A percentile compares a stretch with the other conserved stretches of the same genome.
These are phyloP conservation scores for Drosophila ercepeae DNA, from an alignment of 1,140 invertebrate genomes.

Conservation along the genomic window DNA sequence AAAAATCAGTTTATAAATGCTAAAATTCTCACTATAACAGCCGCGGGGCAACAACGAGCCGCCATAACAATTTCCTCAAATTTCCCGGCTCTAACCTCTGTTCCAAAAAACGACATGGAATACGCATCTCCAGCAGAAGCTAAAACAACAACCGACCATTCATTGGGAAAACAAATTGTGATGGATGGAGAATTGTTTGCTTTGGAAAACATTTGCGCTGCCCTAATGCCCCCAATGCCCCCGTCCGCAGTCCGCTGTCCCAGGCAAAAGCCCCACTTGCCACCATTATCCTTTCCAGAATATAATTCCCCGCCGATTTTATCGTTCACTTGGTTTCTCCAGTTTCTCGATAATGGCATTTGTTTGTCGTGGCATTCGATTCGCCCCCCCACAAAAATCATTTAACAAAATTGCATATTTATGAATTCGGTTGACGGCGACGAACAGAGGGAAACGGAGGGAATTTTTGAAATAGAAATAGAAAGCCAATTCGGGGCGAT, in stretches of 20 bases:
- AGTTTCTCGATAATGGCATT: conserved; percentile 28
- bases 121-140: conserved; percentile 30
- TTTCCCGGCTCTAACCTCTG: conserved; percentile 12
- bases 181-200: conserved; percentile 76
- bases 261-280: not conserved
- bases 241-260: too few species aligned
- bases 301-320: conserved; percentile 1
- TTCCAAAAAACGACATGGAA: conserved; percentile 39
- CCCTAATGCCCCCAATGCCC: conserved; percentile 28
- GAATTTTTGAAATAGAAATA: not conserved
- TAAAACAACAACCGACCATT: conserved; percentile 44
- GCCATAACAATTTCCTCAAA: conserved; percentile 57
- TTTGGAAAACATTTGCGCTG: conserved; percentile 62
- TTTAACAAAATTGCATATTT: conserved; percentile 61
- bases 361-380: conserved; percentile 31
- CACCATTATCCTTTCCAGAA: not conserved
- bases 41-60: conserved; percentile 46
- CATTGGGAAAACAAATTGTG: conserved; percentile 65
- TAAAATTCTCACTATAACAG: conserved; percentile 75
- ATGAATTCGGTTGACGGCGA: conserved; percentile 15
- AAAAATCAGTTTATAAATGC: conserved; percentile 78
- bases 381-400: conserved; percentile 46
- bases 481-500: conserved; percentile 1
- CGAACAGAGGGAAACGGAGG: too few species aligned
- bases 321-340: not conserved